Evolutionary conservation across 37 sponge, comb jelly and placozoan genomes (phyloP), one percentile per base, ranked within the genome.

Genomic region (Aphrocallistes beatrix): DNA sequence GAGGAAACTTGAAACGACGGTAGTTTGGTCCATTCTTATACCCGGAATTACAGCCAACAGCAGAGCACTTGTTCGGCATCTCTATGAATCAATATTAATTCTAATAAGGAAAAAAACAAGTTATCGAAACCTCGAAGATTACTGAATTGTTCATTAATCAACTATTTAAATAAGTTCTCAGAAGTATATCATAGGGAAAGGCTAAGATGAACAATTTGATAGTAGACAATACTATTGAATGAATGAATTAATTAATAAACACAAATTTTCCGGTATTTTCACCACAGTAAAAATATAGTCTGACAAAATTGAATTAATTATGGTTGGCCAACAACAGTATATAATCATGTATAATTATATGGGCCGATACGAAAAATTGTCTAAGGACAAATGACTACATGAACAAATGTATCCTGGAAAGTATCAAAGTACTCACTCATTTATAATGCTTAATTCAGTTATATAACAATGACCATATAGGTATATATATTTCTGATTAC

Each of bases 1-100:
- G 75, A 6, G 75, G 75, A 28, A 60, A 60, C 75, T 60, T 47
- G 13, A 47, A 60, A 13, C 75, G 34, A 60, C 6, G n/a, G 75
- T 60, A 60, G n/a, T 60, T 60, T 30, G 75, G 34, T 60, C 75
- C 75, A 60, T 28, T 1, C 3, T 60, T 60, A 28, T 60, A 21
- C 10, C 75, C 75, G 34, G 75, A 60, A 60, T 60, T 60, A 60
- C 75, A 60, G 3, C 34, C 25, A 32, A 60, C 75, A 32, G n/a
- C 75, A 60, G 75, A 60, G 75, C 75, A 60, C 75, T 60, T 60
- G 75, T 60, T 60, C 32, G 75, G 75, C 75, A 60, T 60, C 6
- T 6, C 45, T 42, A 42, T 16, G 45, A 13, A 42, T 42, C 6
- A 42, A 16, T 16, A 42, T 42, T 42, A 13, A 42, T 16, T 42